A percentile compares a stretch with the other conserved stretches of the same genome.
These are phyloP conservation scores for Corythornis cristatus DNA, from an alignment of 2,113 vertebrate species.

Conservation along the genomic window DNA sequence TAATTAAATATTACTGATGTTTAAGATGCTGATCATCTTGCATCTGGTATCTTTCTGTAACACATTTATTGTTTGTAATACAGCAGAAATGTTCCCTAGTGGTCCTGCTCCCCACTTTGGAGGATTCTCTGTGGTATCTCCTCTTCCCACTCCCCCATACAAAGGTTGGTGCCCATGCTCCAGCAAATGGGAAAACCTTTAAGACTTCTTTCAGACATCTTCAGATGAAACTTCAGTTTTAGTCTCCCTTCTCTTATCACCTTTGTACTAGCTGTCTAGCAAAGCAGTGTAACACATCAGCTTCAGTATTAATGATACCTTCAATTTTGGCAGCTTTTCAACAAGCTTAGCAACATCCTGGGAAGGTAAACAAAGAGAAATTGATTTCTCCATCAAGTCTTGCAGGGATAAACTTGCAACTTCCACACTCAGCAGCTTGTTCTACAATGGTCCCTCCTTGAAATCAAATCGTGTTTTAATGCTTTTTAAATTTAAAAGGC, in stretches of 20 bases:
- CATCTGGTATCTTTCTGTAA: neutral
- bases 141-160: neutral
- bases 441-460: neutral
- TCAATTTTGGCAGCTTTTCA: slow-evolving; percentile 37
- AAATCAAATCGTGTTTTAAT: neutral
- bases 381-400: neutral
- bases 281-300: neutral
- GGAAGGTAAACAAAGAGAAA: slow-evolving; percentile 50
- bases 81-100: neutral
- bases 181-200: neutral
- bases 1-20: neutral
- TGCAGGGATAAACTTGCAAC: neutral
- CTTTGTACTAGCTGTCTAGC: neutral
- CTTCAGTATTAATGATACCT: neutral
- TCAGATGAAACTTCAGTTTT: neutral
- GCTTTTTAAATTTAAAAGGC: neutral
- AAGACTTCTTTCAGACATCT: neutral
- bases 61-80: neutral
- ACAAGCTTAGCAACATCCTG: neutral
- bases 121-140: neutral
- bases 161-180: neutral
- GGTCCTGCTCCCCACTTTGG: neutral
- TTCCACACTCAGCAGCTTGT: neutral
- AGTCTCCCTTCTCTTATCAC: neutral
- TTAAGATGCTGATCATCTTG: neutral